Conservation (phyloP, 2,888 invertebrate genomes). For the Drosophila kambysellisi region DNA sequence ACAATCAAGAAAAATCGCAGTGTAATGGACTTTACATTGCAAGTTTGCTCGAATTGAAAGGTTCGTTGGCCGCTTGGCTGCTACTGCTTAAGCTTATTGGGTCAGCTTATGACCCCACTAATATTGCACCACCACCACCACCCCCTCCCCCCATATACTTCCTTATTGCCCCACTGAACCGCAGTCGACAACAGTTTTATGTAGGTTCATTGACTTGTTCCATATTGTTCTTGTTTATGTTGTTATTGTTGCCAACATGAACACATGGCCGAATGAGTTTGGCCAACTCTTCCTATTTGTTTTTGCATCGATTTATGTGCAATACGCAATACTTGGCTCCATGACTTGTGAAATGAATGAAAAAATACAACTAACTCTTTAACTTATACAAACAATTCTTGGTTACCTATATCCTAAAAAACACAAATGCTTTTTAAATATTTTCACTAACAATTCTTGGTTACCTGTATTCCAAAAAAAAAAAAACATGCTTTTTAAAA, state of each 20-base stretch:
- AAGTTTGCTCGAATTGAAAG: conserved; percentile 46
- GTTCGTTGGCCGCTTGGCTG: conserved; percentile 33
- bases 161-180: conserved; percentile 3
- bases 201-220: conserved; percentile 62
- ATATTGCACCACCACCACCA: not conserved
- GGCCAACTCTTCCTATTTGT: conserved; percentile 36
- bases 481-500: not conserved
- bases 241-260: conserved; percentile 44
- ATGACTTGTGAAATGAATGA: not conserved
- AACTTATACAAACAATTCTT: not conserved
- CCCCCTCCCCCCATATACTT: not conserved
- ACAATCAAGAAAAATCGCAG: conserved; percentile 11
- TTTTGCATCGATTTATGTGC: conserved; percentile 40
- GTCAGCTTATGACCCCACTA: conserved; percentile 38
- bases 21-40: conserved; percentile 44
- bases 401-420: not conserved
- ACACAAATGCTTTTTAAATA: not conserved
- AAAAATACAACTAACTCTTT: not conserved
- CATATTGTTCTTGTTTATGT: conserved; percentile 27
- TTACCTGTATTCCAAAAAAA: not conserved
- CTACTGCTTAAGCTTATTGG: conserved; percentile 38
- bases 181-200: conserved; percentile 52
- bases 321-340: conserved; percentile 29
- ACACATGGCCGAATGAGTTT: conserved; percentile 34
- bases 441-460: not conserved